These are phyloP conservation scores for Azorinus chamasolen DNA, from an alignment of 2,888 invertebrate species.

Conservation along the genomic window DNA sequence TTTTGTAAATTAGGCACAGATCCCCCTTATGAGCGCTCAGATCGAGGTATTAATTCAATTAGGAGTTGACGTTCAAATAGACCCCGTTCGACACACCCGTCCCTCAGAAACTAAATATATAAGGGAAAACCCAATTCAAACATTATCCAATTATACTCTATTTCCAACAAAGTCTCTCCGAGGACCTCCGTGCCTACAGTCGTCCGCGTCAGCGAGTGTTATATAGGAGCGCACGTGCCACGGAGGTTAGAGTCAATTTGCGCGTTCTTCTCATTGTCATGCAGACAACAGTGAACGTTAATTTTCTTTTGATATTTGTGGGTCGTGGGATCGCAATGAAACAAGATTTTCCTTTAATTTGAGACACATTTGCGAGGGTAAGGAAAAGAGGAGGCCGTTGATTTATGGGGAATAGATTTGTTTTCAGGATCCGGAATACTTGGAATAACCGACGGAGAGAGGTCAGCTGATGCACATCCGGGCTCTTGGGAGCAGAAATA, in stretches of 20 bases:
- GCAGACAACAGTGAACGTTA: slow-evolving; percentile 42
- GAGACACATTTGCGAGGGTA: slow-evolving; percentile 37
- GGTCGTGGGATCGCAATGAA: slow-evolving; percentile 39
- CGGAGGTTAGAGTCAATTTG: slow-evolving; percentile 43
- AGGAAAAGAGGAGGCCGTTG: slow-evolving; percentile 16
- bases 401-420: slow-evolving; percentile 38
- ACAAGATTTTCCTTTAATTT: slow-evolving; percentile 34
- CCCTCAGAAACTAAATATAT: slow-evolving; percentile 50
- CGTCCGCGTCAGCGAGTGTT: slow-evolving; percentile 28
- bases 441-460: background rate
- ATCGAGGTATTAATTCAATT: slow-evolving; percentile 51
- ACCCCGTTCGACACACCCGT: slow-evolving; percentile 33
- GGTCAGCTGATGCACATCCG: slow-evolving; percentile 9
- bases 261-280: slow-evolving; percentile 30
- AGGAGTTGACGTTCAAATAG: slow-evolving; percentile 40
- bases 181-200: slow-evolving; percentile 25
- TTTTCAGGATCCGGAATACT: slow-evolving; percentile 5
- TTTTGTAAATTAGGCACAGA: slow-evolving; percentile 49
- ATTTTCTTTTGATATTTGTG: slow-evolving; percentile 48
- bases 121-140: slow-evolving; percentile 45
- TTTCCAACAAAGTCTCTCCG: slow-evolving; percentile 20
- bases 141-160: slow-evolving; percentile 53
- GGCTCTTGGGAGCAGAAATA: background rate
- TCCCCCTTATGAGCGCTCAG: slow-evolving; percentile 12
- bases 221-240: slow-evolving; percentile 38